Conservation (phyloP, 2,888 invertebrate genomes). For the Netelia melanura region DNA sequence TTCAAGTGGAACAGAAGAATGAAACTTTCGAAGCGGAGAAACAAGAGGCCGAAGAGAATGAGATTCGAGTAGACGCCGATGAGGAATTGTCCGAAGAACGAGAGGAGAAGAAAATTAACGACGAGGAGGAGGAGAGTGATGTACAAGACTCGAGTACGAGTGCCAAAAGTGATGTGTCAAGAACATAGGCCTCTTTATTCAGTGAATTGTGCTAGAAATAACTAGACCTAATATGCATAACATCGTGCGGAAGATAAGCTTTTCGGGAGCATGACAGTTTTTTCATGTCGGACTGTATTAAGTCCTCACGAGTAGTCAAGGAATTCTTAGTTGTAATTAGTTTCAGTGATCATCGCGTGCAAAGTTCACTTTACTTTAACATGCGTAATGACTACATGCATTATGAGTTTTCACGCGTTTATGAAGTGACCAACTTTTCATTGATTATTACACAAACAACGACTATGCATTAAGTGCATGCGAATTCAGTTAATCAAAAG, state of each 20-base stretch:
- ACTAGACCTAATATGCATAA: conserved; percentile 30
- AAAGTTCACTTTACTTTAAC: not conserved
- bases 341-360: not conserved
- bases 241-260: not conserved
- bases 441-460: not conserved
- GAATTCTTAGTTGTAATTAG: not conserved
- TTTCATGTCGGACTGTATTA: not conserved
- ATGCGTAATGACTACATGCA: not conserved
- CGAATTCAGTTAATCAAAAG: conserved; percentile 48
- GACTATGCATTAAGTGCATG: not conserved
- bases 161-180: conserved; percentile 81
- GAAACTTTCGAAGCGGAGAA: not conserved
- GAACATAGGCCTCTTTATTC: conserved; percentile 67
- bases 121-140: conserved; percentile 70
- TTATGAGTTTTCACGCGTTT: not conserved
- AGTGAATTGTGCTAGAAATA: conserved; percentile 38
- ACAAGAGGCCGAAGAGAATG: not conserved
- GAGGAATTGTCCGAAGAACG: not conserved
- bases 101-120: conserved; percentile 51
- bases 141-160: conserved; percentile 75
- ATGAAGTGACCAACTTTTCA: not conserved
- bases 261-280: conserved; percentile 9
- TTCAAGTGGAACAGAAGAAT: conserved; percentile 66
- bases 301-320: not conserved
- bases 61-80: not conserved